phyloP scores from a whole-genome alignment of 2,888 invertebrate species.

The Diloba caeruleocephala region DNA sequence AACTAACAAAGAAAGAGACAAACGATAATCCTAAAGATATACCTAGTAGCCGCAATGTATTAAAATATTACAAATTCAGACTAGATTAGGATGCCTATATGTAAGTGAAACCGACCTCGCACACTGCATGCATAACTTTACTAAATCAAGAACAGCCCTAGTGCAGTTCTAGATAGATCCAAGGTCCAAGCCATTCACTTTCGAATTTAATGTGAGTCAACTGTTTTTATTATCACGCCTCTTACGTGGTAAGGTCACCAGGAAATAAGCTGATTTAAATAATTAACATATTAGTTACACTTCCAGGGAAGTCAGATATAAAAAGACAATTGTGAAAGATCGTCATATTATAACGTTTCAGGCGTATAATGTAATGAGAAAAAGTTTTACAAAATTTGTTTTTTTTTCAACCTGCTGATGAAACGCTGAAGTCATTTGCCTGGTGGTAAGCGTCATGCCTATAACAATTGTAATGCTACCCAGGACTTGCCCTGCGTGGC shows the following conservation, averaged over 20 bases:
- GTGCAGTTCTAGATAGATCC: slow-evolving; percentile 41
- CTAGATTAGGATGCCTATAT: neutral
- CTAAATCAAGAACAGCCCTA: slow-evolving; percentile 34
- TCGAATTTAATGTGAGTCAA: slow-evolving; percentile 41
- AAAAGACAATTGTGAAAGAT: neutral
- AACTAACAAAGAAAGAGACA: no score
- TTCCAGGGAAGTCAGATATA: slow-evolving; percentile 20
- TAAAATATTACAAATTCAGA: no score
- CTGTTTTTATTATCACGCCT: slow-evolving; percentile 40
- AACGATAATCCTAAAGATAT: no score
- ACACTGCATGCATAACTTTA: slow-evolving; percentile 16
- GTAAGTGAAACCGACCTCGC: slow-evolving; percentile 23
- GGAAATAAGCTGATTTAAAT: slow-evolving; percentile 42
- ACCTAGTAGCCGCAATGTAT: no score
- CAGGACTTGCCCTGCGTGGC: no score
- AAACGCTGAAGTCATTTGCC: no score
- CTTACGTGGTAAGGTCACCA: slow-evolving; percentile 46
- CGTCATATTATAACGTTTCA: no score
- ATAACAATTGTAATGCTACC: no score
- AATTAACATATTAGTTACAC: slow-evolving; percentile 13
- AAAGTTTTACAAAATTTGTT: no score
- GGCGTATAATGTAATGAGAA: no score
- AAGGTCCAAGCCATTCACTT: slow-evolving; percentile 52
- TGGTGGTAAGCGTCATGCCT: no score
- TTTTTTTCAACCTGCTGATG: no score